These are phyloP conservation scores for Rhagologus leucostigma DNA, from an alignment of 2,113 vertebrate species.

Conservation along the genomic window DNA sequence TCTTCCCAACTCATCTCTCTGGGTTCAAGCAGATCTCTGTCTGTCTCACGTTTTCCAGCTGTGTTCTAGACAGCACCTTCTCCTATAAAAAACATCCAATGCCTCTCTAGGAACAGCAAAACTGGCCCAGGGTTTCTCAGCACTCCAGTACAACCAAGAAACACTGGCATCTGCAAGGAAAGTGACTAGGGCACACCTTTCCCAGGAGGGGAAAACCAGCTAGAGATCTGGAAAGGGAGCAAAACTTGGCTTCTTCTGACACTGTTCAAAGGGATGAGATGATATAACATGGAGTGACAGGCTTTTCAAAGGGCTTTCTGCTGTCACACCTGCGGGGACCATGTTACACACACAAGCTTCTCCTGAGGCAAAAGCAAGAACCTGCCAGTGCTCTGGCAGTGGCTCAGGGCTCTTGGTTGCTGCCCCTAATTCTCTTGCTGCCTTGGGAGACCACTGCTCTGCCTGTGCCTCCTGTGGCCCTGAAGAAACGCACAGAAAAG, in stretches of 20 bases:
- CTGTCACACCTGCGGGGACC: background rate
- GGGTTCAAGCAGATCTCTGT: background rate
- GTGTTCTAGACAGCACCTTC: background rate
- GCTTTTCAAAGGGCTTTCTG: background rate
- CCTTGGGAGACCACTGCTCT: background rate
- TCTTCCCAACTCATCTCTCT: background rate
- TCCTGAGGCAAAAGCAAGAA: background rate
- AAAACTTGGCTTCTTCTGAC: background rate
- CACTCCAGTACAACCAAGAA: background rate
- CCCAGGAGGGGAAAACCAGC: background rate
- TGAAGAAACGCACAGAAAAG: background rate
- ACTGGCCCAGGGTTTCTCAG: background rate
- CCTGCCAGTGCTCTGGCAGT: background rate
- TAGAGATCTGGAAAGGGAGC: background rate
- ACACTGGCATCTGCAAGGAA: background rate
- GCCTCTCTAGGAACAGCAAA: background rate
- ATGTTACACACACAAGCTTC: fast-evolving
- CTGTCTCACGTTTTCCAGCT: background rate
- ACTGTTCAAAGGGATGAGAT: background rate
- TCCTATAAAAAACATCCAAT: background rate
- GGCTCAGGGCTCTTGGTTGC: background rate
- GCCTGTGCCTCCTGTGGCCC: background rate
- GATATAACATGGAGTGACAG: background rate
- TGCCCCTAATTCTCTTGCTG: background rate
- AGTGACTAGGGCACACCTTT: background rate